phyloP scores from a whole-genome alignment of 2,797 vertebrate genomes.

The Delichon dasypus region DNA sequence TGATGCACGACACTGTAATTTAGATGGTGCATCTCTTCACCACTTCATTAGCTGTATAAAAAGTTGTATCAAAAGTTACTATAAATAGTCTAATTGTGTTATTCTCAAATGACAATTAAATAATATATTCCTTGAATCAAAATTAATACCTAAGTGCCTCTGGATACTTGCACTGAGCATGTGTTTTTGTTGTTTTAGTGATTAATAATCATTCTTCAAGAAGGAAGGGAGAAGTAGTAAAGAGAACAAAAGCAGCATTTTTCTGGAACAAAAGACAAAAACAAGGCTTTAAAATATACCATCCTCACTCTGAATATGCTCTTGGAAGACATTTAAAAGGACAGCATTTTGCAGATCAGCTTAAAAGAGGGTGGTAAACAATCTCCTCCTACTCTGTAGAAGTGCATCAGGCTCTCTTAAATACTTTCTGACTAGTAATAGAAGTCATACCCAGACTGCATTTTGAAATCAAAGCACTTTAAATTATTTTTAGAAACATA shows the following conservation, averaged over 20 bases:
- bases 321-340: constrained; percentile 16
- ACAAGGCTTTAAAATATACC: neutral
- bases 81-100: neutral
- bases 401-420: constrained; percentile 4
- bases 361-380: constrained; percentile 16
- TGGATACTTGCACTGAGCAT: neutral
- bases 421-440: neutral
- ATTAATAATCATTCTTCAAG: neutral
- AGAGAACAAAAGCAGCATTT: neutral
- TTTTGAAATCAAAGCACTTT: neutral
- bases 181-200: neutral
- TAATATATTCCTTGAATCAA: neutral
- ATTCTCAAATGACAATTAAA: neutral
- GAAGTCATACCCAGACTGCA: neutral
- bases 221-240: neutral
- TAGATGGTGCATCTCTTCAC: neutral
- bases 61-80: neutral
- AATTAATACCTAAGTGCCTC: neutral
- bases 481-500: neutral
- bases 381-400: constrained; percentile 47
- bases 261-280: neutral
- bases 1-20: neutral
- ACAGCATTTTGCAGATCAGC: constrained; percentile 3
- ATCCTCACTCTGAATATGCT: neutral
- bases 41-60: neutral